Evolutionary conservation across 2,888 invertebrate species (phyloP), one percentile per base, ranked within the genome.

Genomic region (Archaeoteleia sp.): DNA sequence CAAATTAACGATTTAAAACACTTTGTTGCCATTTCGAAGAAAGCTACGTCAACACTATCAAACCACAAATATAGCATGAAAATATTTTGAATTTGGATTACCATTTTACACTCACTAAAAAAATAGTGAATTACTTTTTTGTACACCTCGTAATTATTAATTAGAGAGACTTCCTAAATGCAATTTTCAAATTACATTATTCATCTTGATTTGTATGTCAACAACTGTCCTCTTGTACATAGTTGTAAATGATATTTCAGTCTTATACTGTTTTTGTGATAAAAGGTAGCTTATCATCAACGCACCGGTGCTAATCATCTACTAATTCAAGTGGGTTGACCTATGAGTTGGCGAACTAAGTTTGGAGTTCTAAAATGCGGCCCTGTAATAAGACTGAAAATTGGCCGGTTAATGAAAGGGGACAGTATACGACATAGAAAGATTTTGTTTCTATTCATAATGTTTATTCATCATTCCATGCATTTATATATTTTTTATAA

Each of bases 191-290:
- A n/a, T n/a, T n/a, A n/a, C n/a, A n/a, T n/a, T n/a, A n/a, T n/a
- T n/a, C n/a, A n/a, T n/a, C n/a, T n/a, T n/a, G n/a, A n/a, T n/a
- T n/a, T n/a, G n/a, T n/a, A n/a, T n/a, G n/a, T n/a, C n/a, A n/a
- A n/a, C n/a, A n/a, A n/a, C n/a, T n/a, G n/a, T n/a, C n/a, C n/a
- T n/a, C n/a, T n/a, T n/a, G n/a, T 34, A 43, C 49, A 37, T 55
- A 43, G 43, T 57, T 53, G 35, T 12, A 51, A 39, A 34, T 51
- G 58, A 58, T 58, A 58, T 58, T 65, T 58, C 48, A 58, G 58
- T 30, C 46, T 65, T 65, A 65, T 65, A 53, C 45, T 58, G 58
- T 58, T 65, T 66, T 66, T 48, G 54, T 58, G 46, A 37, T 49
- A 54, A 60, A 54, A 58, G 60, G 54, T 57, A 34, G 48, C 39